A percentile compares a stretch with the other conserved stretches of the same genome.
phyloP scores from a whole-genome alignment of 2,888 invertebrate genomes.

The Celastrina argiolus region DNA sequence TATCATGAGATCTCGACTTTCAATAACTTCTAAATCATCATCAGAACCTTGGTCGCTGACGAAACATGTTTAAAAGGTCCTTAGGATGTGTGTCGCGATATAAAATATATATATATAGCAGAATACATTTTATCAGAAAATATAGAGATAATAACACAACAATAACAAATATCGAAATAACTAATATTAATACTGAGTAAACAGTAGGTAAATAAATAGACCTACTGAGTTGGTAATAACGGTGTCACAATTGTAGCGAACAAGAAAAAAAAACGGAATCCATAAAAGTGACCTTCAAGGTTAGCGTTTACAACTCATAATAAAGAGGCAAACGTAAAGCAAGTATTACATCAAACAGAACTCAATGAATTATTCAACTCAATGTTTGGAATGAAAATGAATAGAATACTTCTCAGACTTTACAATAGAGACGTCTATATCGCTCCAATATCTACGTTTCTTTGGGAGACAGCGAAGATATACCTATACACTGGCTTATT shows the following conservation, averaged over 20 bases:
- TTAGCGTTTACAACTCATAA: constrained; percentile 21
- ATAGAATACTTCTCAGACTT: constrained; percentile 41
- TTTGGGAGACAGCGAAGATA: constrained; percentile 1
- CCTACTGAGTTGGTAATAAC: background rate
- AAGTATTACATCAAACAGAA: constrained; percentile 44
- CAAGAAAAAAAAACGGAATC: background rate
- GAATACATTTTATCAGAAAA: too few relatives aligned
- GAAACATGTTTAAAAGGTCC: too few relatives aligned
- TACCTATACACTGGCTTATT: background rate
- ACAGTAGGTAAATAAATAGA: background rate
- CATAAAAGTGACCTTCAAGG: constrained; percentile 20
- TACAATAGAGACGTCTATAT: constrained; percentile 5
- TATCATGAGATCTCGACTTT: too few relatives aligned
- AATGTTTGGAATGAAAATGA: constrained; percentile 45
- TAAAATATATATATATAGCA: too few relatives aligned
- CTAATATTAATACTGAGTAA: background rate
- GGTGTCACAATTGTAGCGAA: background rate
- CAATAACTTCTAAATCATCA: too few relatives aligned
- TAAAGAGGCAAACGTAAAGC: constrained; percentile 30
- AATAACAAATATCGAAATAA: too few relatives aligned
- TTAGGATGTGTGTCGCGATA: too few relatives aligned
- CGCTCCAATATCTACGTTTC: background rate
- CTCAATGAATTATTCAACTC: constrained; percentile 51
- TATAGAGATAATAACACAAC: too few relatives aligned
- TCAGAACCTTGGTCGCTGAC: too few relatives aligned